Evolutionary conservation across 2,888 invertebrate species (phyloP).

Genomic region (Megastigmus dorsalis): DNA sequence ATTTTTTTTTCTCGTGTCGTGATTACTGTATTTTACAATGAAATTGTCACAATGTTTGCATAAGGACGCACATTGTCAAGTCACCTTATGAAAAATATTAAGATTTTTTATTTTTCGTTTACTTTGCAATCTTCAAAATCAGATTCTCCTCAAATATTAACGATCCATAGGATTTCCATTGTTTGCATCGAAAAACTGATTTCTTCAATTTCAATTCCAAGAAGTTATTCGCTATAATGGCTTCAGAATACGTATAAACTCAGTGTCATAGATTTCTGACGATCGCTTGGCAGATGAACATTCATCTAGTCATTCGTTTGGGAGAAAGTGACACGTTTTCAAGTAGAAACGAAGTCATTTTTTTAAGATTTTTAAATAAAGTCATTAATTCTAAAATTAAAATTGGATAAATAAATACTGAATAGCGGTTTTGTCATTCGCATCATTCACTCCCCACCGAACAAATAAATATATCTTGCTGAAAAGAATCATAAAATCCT

Average conservation of each 20-base stretch:
- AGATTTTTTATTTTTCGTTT: neutral
- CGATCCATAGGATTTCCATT: conserved; percentile 15
- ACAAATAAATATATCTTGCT: conserved; percentile 23
- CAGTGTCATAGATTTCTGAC: neutral
- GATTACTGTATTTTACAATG: neutral
- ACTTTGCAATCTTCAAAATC: conserved; percentile 15
- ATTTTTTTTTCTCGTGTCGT: neutral
- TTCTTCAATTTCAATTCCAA: conserved; percentile 18
- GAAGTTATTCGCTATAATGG: neutral
- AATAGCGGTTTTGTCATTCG: neutral
- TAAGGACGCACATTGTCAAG: neutral
- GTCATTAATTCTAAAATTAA: neutral
- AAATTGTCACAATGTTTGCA: no score
- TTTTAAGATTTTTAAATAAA: neutral
- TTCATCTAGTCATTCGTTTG: conserved; percentile 11
- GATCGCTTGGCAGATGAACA: neutral
- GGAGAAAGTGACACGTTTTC: conserved; percentile 14
- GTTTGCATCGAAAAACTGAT: neutral
- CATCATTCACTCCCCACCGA: no score
- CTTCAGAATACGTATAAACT: conserved; percentile 3
- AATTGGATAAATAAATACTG: conserved; percentile 23
- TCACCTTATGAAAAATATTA: neutral
- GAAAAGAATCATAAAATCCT: conserved; percentile 46
- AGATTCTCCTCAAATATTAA: neutral
- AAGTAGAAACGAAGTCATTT: neutral